These are phyloP conservation scores for Aythya baeri DNA, from an alignment of 2,113 vertebrate genomes.

Conservation along the genomic window DNA sequence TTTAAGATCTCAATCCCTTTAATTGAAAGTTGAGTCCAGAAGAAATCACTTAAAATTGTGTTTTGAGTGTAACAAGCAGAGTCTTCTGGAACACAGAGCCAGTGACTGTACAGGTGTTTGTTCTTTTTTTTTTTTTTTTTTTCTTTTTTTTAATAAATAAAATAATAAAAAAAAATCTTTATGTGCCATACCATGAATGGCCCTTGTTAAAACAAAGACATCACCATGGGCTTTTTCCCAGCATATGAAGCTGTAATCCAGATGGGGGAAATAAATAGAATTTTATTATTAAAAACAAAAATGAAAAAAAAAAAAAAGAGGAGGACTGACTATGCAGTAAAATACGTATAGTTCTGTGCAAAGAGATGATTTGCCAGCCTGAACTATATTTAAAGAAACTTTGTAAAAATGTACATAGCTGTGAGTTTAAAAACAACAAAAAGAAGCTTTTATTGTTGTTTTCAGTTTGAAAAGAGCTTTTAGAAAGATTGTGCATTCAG, in stretches of 20 bases:
- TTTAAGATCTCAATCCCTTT: constrained; percentile 75
- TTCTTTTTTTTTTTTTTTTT: not conserved
- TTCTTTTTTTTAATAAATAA: constrained; percentile 59
- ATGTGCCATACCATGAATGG: constrained; percentile 80
- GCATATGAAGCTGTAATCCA: constrained; percentile 66
- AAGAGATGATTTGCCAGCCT: constrained; percentile 83
- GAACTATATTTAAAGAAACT: constrained; percentile 92
- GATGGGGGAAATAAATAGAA: constrained; percentile 68
- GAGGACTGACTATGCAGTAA: constrained; percentile 79
- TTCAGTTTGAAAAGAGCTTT: constrained; percentile 85
- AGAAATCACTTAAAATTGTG: constrained; percentile 48
- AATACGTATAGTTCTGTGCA: constrained; percentile 75
- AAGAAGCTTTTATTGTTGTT: constrained; percentile 84
- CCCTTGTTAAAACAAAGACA: constrained; percentile 70
- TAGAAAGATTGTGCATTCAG: constrained; percentile 82
- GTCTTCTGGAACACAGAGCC: constrained; percentile 69
- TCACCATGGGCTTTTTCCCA: constrained; percentile 68
- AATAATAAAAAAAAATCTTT: constrained; percentile 68
- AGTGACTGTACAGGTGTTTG: constrained; percentile 73
- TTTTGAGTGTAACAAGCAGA: constrained; percentile 47
- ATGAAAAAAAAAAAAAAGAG: constrained; percentile 39
- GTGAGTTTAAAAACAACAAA: constrained; percentile 78
- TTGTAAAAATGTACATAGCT: constrained; percentile 85
- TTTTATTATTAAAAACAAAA: constrained; percentile 77
- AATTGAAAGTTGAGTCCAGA: constrained; percentile 52